A percentile compares a stretch with the other conserved stretches of the same genome.
These are phyloP conservation scores for Wiebesia pumilae DNA, from an alignment of 1,140 invertebrate species.

Conservation along the genomic window DNA sequence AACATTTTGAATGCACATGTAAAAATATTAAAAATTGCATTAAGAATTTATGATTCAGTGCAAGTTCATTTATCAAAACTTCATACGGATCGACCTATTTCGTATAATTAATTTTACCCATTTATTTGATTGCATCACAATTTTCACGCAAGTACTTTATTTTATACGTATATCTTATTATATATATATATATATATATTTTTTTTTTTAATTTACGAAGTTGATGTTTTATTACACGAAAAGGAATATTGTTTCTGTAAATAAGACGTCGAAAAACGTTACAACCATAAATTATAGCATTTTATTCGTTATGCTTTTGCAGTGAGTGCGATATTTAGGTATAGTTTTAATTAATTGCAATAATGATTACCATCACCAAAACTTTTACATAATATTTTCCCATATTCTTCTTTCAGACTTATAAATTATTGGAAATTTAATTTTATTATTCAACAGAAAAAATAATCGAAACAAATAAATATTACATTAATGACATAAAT, in stretches of 20 bases:
- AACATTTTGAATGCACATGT: not conserved
- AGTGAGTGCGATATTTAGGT: not conserved
- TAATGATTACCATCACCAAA: not conserved
- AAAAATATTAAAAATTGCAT: not conserved
- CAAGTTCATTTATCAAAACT: not conserved
- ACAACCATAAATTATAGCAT: slow-evolving; percentile 3
- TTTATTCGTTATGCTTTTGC: not conserved
- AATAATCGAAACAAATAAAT: too few species aligned
- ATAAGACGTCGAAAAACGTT: not conserved
- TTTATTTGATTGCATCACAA: slow-evolving; percentile 1
- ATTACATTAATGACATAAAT: too few species aligned
- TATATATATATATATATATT: too few species aligned
- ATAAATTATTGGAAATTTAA: not conserved
- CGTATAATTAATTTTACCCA: not conserved
- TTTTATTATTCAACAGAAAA: too few species aligned
- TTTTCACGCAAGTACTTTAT: not conserved
- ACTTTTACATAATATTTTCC: slow-evolving; percentile 2
- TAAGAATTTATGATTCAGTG: not conserved
- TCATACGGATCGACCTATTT: not conserved
- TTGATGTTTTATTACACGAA: not conserved
- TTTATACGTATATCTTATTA: not conserved
- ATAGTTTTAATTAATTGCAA: not conserved
- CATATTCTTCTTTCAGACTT: not conserved
- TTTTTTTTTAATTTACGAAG: not conserved
- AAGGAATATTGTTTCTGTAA: slow-evolving; percentile 1